Conservation (phyloP, 2,797 vertebrate genomes). For the Malurus splendens region DNA sequence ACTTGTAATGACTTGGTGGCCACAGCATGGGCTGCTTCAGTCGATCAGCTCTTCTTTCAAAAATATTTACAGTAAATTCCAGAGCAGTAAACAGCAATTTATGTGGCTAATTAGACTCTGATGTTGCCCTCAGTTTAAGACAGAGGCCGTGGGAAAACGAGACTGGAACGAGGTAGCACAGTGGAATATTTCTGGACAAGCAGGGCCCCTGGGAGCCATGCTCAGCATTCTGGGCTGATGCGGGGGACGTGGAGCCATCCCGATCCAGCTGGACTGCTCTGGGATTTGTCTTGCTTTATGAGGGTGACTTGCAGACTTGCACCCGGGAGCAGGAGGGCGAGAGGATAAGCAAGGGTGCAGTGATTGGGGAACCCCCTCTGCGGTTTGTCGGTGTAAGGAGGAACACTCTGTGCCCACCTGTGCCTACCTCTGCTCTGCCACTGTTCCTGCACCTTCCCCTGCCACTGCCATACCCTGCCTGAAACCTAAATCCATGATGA, state of each 20-base stretch:
- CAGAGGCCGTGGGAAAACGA: not conserved
- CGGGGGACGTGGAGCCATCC: not conserved
- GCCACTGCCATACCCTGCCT: accelerated
- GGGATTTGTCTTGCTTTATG: not conserved
- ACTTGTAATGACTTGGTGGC: not conserved
- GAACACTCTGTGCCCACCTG: accelerated
- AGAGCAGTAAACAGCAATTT: not conserved
- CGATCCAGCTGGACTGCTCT: not conserved
- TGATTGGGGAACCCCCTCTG: not conserved
- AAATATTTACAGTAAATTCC: not conserved
- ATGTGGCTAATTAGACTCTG: not conserved
- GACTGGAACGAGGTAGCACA: not conserved
- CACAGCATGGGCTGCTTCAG: not conserved
- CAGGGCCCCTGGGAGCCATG: not conserved
- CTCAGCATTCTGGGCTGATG: not conserved
- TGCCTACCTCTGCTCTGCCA: not conserved
- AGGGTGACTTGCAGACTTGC: not conserved
- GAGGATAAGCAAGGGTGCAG: not conserved
- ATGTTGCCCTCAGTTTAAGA: not conserved
- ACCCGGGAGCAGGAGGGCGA: not conserved
- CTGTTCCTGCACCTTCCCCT: accelerated
- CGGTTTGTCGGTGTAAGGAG: not conserved
- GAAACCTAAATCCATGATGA: not conserved
- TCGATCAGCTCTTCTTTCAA: not conserved
- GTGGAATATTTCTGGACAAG: not conserved